Conservation (phyloP, 2,113 vertebrate species). For the Myotis davidii region DNA sequence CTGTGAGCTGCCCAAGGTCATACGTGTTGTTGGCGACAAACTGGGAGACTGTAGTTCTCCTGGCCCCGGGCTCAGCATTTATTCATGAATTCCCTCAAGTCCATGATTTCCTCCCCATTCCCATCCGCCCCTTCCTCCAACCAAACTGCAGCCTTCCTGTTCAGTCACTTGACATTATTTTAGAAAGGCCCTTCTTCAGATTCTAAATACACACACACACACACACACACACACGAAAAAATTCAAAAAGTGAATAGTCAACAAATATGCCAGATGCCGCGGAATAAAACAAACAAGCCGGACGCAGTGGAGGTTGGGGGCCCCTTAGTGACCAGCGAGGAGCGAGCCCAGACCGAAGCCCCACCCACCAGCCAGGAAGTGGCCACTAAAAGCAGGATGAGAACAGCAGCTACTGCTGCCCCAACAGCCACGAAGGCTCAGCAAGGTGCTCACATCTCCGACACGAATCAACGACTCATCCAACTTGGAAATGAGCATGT, state of each 20-base stretch:
- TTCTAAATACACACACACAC: not conserved
- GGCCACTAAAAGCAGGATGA: not conserved
- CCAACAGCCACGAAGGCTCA: not conserved
- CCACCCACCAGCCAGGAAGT: not conserved
- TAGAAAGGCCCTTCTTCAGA: not conserved
- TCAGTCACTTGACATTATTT: not conserved
- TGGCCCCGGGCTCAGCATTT: not conserved
- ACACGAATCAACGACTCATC: not conserved
- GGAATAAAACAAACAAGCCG: not conserved
- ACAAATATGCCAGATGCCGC: not conserved
- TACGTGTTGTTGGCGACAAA: not conserved
- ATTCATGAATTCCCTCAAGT: not conserved
- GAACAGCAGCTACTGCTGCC: not conserved
- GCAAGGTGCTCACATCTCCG: not conserved
- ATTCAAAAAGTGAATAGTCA: not conserved
- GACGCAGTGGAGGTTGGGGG: not conserved
- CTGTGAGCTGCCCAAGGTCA: not conserved
- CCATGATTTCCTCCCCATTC: not conserved
- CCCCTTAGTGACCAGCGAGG: too few relatives aligned
- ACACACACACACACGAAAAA: not conserved
- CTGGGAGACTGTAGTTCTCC: not conserved
- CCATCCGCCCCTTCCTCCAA: too few relatives aligned
- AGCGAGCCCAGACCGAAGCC: too few relatives aligned
- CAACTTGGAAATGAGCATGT: slow-evolving; percentile 5
- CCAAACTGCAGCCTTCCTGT: not conserved